A percentile compares a stretch with the other conserved stretches of the same genome.
Conservation (phyloP, 2,797 vertebrate species). For the Myotis vivesi region DNA sequence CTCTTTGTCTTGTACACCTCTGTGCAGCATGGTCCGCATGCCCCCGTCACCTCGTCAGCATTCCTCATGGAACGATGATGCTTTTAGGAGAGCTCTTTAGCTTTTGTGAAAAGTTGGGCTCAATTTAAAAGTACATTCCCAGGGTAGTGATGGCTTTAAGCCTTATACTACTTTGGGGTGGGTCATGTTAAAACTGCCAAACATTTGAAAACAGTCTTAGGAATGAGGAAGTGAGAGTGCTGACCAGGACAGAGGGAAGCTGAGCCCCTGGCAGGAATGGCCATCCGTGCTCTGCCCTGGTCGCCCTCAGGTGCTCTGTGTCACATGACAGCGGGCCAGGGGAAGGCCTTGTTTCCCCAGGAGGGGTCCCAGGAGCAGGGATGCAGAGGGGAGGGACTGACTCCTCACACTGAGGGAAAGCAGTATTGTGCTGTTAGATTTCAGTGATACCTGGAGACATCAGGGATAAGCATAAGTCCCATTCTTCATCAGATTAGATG, state of each 20-base stretch:
- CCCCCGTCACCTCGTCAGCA: not conserved
- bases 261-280: not conserved
- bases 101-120: not conserved
- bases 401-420: not conserved
- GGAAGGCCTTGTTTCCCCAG: not conserved
- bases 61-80: too few species aligned
- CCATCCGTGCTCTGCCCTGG: not conserved
- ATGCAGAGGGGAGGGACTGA: not conserved
- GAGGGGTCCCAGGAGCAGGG: not conserved
- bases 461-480: not conserved
- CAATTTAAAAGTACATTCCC: not conserved
- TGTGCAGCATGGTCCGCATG: accelerated
- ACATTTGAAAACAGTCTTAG: not conserved
- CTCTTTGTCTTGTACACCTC: accelerated
- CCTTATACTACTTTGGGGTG: accelerated
- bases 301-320: accelerated
- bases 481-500: not conserved
- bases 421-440: not conserved
- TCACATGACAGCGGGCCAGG: accelerated
- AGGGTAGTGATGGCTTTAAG: not conserved
- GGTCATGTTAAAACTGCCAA: not conserved
- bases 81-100: not conserved
- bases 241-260: not conserved
- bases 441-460: not conserved
- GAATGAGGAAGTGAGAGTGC: not conserved